Percentiles rank a stretch among this genome's conserved stretches.
Evolutionary conservation across 2,888 invertebrate species (phyloP).

Genomic region (Piscicola geometra): DNA sequence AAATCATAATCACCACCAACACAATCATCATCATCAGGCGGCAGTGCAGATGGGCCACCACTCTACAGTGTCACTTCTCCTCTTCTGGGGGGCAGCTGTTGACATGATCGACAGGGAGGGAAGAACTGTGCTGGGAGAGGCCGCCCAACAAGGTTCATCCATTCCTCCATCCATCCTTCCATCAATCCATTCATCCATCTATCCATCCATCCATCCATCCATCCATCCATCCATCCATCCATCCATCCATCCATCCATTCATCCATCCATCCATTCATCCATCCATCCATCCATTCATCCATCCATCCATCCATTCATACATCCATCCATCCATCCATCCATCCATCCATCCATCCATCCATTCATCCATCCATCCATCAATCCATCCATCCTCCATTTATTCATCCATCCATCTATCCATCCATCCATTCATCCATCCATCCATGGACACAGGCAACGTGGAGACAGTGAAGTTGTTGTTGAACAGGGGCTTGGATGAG

Average conservation of each 20-base stretch:
- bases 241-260: too few species aligned
- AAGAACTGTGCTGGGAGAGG: constrained; percentile 67
- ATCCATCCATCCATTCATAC: not conserved
- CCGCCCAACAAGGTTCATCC: constrained; percentile 48
- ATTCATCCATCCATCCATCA: not conserved
- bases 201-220: too few species aligned
- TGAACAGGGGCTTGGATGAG: constrained; percentile 67
- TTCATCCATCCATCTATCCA: too few species aligned
- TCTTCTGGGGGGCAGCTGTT: constrained; percentile 92
- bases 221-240: too few species aligned
- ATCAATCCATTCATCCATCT: too few species aligned
- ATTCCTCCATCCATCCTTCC: too few species aligned
- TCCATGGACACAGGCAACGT: constrained; percentile 57
- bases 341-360: too few species aligned
- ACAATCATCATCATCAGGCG: not conserved
- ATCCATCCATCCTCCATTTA: too few species aligned
- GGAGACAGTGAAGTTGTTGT: constrained; percentile 79
- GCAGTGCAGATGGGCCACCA: constrained; percentile 62
- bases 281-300: too few species aligned
- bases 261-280: too few species aligned
- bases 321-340: not conserved
- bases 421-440: too few species aligned
- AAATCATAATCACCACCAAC: not conserved
- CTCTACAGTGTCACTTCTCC: constrained; percentile 74
- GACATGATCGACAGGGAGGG: constrained; percentile 91